Evolutionary conservation across 2,888 invertebrate species (phyloP).

Genomic region (Homarus gammarus): DNA sequence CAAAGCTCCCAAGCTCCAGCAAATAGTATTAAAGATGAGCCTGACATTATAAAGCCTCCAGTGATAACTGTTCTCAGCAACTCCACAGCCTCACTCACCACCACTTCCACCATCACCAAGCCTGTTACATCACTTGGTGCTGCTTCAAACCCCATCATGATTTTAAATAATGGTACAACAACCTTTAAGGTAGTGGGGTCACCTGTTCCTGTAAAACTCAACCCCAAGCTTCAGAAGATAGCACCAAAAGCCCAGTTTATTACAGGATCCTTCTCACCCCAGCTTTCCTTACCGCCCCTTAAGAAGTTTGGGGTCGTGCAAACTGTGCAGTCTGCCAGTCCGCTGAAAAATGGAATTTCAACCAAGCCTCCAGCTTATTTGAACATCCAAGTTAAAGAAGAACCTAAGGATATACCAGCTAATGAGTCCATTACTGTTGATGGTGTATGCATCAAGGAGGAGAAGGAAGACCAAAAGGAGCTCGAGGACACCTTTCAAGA

Average conservation of each 20-base stretch:
- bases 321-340: not conserved
- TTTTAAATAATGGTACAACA: slow-evolving; percentile 37
- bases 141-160: slow-evolving; percentile 11
- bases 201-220: slow-evolving; percentile 60
- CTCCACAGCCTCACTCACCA: slow-evolving; percentile 7
- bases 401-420: slow-evolving; percentile 28
- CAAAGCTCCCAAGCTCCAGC: not conserved
- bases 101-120: slow-evolving; percentile 4
- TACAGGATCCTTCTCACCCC: not conserved
- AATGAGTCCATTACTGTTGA: not conserved
- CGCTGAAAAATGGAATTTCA: not conserved
- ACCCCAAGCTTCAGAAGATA: slow-evolving; percentile 11
- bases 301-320: not conserved
- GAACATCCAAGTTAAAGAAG: slow-evolving; percentile 56
- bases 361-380: slow-evolving; percentile 63
- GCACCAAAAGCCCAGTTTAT: slow-evolving; percentile 23
- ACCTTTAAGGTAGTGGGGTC: slow-evolving; percentile 63
- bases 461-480: not conserved
- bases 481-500: not conserved
- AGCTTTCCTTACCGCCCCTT: not conserved
- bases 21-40: not conserved
- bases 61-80: not conserved
- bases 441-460: slow-evolving; percentile 11
- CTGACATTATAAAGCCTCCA: not conserved
- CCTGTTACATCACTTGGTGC: not conserved